These are phyloP conservation scores for Zootoca vivipara DNA, from an alignment of 2,113 vertebrate genomes.

Conservation along the genomic window DNA sequence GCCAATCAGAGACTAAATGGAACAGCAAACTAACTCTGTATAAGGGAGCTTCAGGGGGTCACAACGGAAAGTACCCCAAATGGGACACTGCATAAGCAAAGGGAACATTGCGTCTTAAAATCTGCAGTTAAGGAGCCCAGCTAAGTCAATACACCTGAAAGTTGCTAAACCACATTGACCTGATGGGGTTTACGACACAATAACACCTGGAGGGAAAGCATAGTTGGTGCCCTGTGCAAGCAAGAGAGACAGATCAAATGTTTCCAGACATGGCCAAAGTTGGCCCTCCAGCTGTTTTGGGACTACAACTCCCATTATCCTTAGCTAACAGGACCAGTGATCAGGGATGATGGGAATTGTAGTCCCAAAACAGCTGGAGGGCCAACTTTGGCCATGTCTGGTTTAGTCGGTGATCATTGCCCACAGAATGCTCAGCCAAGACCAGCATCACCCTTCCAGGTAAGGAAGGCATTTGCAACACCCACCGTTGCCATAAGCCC, in stretches of 20 bases:
- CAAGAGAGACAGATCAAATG: not conserved
- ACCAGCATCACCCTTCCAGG: not conserved
- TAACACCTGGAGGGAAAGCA: too few relatives aligned
- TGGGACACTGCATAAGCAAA: not conserved
- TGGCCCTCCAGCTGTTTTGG: too few relatives aligned
- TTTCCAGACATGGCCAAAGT: not conserved
- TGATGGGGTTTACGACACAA: not conserved
- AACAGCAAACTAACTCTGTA: not conserved
- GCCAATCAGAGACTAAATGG: too few relatives aligned
- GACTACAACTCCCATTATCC: too few relatives aligned
- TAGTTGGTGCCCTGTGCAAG: not conserved
- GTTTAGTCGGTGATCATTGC: too few relatives aligned
- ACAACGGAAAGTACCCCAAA: not conserved
- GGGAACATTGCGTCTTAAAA: not conserved
- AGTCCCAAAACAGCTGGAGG: too few relatives aligned
- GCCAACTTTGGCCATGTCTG: too few relatives aligned
- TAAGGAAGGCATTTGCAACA: fast-evolving
- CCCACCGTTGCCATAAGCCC: constrained; percentile 89
- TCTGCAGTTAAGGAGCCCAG: not conserved
- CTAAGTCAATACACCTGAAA: not conserved
- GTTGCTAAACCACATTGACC: not conserved
- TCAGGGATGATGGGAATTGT: too few relatives aligned
- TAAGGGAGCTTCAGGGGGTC: not conserved
- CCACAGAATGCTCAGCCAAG: not conserved
- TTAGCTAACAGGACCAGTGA: too few relatives aligned